Percentiles rank a stretch among this genome's conserved stretches.
Evolutionary conservation across 2,113 vertebrate species (phyloP).

Genomic region (Dicrurus megarhynchus): DNA sequence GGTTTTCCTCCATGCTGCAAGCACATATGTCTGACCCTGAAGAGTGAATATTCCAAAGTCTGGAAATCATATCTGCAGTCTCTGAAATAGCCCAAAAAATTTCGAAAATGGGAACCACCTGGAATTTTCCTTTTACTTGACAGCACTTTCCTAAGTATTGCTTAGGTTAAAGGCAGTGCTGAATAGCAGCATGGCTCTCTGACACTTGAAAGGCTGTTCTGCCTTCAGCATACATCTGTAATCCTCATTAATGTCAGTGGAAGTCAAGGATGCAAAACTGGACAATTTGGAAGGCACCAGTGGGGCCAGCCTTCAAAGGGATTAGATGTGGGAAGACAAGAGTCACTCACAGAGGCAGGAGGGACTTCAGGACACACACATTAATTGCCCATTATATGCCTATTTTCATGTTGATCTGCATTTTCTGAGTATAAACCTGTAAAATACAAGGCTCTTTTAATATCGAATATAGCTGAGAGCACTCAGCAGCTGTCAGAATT

Average conservation of each 20-base stretch:
- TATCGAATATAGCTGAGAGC: neutral
- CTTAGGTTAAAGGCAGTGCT: neutral
- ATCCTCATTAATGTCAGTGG: neutral
- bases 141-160: neutral
- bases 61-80: neutral
- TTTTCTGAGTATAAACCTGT: neutral
- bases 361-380: neutral
- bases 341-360: neutral
- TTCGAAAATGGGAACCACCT: neutral
- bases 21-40: neutral
- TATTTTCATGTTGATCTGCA: neutral
- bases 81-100: neutral
- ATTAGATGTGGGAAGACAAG: neutral
- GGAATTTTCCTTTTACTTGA: neutral
- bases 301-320: neutral
- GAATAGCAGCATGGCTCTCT: neutral
- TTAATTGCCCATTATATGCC: neutral
- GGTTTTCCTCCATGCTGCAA: neutral
- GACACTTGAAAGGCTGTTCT: neutral
- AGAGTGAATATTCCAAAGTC: neutral
- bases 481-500: neutral
- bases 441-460: neutral
- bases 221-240: neutral
- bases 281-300: neutral
- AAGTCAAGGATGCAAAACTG: conserved; percentile 2